Base-by-base conservation (phyloP, 1,140 invertebrate species). In the Ptiloglossa arizonensis region DNA sequence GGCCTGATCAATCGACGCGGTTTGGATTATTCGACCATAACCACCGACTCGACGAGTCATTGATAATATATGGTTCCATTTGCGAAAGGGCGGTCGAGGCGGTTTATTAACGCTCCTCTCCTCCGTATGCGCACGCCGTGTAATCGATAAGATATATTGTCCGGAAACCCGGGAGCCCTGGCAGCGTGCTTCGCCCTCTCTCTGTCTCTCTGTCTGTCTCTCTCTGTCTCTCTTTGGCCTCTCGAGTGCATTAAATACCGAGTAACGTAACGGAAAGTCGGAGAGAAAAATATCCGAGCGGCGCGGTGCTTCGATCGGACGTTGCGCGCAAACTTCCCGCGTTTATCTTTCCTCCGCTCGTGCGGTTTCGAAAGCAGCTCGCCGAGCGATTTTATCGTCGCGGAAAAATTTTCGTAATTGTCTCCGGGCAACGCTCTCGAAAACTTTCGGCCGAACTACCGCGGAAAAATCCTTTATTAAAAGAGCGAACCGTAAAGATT, bases 61-160 rank as follows among this genome's bases (percentile, higher is more conserved):
- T 64, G 80, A 64, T 82, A 83, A 82, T 79, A 79, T 82, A 82
- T 66, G 48, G 63, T 50, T 59, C 56, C 75, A 82, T 83, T 82
- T 72, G 50, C 62, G 56, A 79, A 79, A 56, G 46, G 59, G 44
- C 35, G 35, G 81, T 54, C 54, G 62, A 67, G 44, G n/a, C 27
- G 74, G 56, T 82, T 82, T 82, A 83, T 83, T 82, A 83, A 82
- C 63, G 75, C 69, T 63, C 69, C 81, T 78, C 69, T 63, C 69
- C 81, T 78, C 50, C 66, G 72, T 69, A 48, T 59, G 41, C 60
- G 29, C 48, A 24, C 27, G 48, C 24, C 27, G 22, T 38, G 15
- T 79, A 79, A 83, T 82, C 74, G 80, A 79, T 82, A 69, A 73
- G 24, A 50, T 69, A 66, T 57, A 68, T 73, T 59, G 76, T 59